Percentiles rank a stretch among this genome's conserved stretches.
These are phyloP conservation scores for Solenopsis fugax DNA, from an alignment of 1,140 invertebrate genomes.

Conservation along the genomic window DNA sequence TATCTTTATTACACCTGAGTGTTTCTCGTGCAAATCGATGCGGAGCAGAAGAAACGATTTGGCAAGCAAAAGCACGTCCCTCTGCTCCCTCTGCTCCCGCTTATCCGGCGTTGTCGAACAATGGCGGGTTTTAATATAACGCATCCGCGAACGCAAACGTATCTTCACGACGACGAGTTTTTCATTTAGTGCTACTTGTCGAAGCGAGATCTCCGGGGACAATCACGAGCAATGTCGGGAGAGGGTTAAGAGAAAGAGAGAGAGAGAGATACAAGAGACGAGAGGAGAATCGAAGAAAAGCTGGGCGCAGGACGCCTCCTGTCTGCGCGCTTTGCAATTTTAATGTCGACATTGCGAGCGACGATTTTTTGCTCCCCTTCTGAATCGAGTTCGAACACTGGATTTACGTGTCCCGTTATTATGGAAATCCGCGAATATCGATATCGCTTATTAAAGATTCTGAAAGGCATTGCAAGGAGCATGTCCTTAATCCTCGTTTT, in stretches of 20 bases:
- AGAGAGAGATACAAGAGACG: background rate
- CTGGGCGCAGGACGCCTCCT: conserved; percentile 18
- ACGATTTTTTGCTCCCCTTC: conserved; percentile 42
- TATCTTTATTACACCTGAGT: conserved; percentile 23
- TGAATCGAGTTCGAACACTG: conserved; percentile 62
- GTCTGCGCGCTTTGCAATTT: conserved; percentile 79
- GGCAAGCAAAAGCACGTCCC: background rate
- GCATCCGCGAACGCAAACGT: conserved; percentile 66
- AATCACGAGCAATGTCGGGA: conserved; percentile 56
- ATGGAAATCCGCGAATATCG: conserved; percentile 52
- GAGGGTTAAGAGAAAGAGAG: background rate
- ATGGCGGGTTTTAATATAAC: conserved; percentile 74
- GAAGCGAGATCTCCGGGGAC: conserved; percentile 66
- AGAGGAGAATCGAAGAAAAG: conserved; percentile 48
- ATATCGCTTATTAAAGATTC: conserved; percentile 79
- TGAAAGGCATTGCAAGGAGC: background rate
- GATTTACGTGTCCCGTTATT: conserved; percentile 70
- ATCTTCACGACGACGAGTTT: conserved; percentile 66
- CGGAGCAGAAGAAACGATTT: background rate
- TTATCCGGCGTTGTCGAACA: conserved; percentile 62
- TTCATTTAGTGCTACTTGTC: conserved; percentile 74
- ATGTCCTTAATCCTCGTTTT: conserved; percentile 28
- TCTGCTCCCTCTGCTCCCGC: background rate
- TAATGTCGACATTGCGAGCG: conserved; percentile 78
- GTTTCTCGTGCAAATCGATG: conserved; percentile 7